Evolutionary conservation across 2,888 invertebrate species (phyloP), one percentile per base, ranked within the genome.

Genomic region (Callinectes sapidus): DNA sequence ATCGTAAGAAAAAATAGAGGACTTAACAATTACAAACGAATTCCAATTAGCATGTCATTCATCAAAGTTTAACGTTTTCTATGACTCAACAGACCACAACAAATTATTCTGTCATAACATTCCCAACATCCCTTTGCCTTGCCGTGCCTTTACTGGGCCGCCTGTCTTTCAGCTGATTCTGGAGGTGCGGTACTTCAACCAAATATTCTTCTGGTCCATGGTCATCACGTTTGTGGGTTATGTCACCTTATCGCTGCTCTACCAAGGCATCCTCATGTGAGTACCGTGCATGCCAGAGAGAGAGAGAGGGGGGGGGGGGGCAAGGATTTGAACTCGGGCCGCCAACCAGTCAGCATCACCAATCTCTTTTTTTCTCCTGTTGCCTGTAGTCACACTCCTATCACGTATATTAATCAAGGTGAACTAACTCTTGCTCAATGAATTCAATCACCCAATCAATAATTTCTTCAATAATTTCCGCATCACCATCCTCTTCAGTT

Each of bases 141-240:
- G n/a, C n/a, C n/a, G n/a, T n/a, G n/a, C 28, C 39, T 55, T 85
- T 54, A 0, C 32, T 90, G 14, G 13, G 10, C 48, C 48, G 8
- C 16, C 16, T 28, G n/a, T 28, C 48, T 32, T n/a, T 32, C 91
- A 96, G 96, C 95, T 97, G 94, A 96, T 96, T 96, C 95, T 97
- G 94, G 97, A 97, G 95, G 96, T 97, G 42, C 96, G 96, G 94
- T 97, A 97, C 95, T 96, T 97, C 95, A 97, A 96, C 5, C 95
- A 95, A 90, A 95, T 96, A 94, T 97, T 97, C 95, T 96, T 97
- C 2, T 95, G 95, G 5, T 96, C 96, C 2, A 95, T 97, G 3
- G 48, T 96, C 35, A 95, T 96, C 2, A 97, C 97, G 0, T 96
- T 97, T 94, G 35, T 97, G 1, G 92, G 95, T 1, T 97, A 97